Evolutionary conservation across 2,888 invertebrate genomes (phyloP).

Genomic region (Eupithecia inturbata): DNA sequence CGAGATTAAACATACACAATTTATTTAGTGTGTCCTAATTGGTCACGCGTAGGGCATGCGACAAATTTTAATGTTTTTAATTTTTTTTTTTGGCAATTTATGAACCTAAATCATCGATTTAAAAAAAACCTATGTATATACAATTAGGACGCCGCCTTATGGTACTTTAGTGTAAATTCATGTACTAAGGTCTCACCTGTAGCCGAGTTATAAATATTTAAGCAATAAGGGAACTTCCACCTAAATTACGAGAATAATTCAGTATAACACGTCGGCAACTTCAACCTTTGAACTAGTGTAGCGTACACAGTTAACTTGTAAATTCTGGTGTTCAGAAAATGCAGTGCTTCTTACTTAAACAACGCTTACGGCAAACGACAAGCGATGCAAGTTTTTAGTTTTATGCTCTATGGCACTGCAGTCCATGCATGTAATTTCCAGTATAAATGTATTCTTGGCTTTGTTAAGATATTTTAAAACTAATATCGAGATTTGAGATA

Average conservation of each 20-base stretch:
- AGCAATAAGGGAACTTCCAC: constrained; percentile 49
- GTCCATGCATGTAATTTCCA: not conserved
- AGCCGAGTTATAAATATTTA: constrained; percentile 51
- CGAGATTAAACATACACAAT: too few relatives aligned
- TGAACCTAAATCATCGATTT: too few relatives aligned
- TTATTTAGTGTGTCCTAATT: too few relatives aligned
- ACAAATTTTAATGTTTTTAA: too few relatives aligned
- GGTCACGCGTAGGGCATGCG: too few relatives aligned
- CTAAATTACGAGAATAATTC: constrained; percentile 53
- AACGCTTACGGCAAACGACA: not conserved
- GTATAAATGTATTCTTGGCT: not conserved
- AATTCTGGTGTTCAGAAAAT: not conserved
- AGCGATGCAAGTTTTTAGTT: not conserved
- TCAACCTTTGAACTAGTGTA: constrained; percentile 41
- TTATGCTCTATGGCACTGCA: not conserved
- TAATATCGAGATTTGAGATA: too few relatives aligned
- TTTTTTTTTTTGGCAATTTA: too few relatives aligned
- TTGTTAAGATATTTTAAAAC: too few relatives aligned
- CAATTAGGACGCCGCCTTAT: too few relatives aligned
- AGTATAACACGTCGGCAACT: constrained; percentile 45
- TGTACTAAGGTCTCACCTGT: constrained; percentile 38
- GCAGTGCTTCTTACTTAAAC: not conserved
- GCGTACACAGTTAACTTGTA: not conserved
- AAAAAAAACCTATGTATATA: too few relatives aligned
- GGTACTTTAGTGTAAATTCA: not conserved